A percentile compares a stretch with the other conserved stretches of the same genome.
Evolutionary conservation across 2,113 vertebrate species (phyloP).

Genomic region (Apodemus sylvaticus): DNA sequence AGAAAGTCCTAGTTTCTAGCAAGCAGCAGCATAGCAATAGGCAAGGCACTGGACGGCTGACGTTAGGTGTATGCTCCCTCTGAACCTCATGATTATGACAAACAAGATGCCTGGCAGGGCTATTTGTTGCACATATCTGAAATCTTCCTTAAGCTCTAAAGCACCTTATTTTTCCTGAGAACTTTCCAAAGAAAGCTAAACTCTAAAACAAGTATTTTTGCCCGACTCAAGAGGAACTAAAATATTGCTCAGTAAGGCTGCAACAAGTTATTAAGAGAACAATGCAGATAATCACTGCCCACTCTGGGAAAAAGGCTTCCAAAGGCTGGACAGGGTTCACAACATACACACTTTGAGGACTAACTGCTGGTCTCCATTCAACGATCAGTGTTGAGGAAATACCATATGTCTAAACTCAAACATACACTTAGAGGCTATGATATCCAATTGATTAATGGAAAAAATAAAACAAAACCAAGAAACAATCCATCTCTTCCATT

Average conservation of each 20-base stretch:
- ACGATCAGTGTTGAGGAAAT: not conserved
- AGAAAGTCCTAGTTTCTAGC: not conserved
- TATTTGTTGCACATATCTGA: not conserved
- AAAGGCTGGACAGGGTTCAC: not conserved
- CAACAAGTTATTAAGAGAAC: not conserved
- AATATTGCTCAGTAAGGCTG: not conserved
- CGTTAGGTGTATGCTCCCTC: not conserved
- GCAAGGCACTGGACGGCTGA: not conserved
- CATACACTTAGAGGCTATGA: not conserved
- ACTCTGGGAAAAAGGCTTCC: not conserved
- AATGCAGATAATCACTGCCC: not conserved
- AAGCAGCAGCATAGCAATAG: not conserved
- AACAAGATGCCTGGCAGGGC: not conserved
- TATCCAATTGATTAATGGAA: slow-evolving; percentile 9
- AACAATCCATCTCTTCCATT: not conserved
- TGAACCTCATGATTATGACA: not conserved
- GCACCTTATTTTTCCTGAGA: not conserved
- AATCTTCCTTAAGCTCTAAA: not conserved
- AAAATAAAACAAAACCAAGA: not conserved
- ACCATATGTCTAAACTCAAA: not conserved
- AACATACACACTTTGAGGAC: not conserved
- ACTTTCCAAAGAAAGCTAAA: not conserved
- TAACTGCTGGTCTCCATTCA: not conserved
- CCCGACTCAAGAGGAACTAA: not conserved
- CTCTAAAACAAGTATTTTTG: not conserved